Percentiles rank a stretch among this genome's conserved stretches.
These are phyloP conservation scores for Ovis canadensis DNA, from an alignment of 2,113 vertebrate genomes.

Conservation along the genomic window DNA sequence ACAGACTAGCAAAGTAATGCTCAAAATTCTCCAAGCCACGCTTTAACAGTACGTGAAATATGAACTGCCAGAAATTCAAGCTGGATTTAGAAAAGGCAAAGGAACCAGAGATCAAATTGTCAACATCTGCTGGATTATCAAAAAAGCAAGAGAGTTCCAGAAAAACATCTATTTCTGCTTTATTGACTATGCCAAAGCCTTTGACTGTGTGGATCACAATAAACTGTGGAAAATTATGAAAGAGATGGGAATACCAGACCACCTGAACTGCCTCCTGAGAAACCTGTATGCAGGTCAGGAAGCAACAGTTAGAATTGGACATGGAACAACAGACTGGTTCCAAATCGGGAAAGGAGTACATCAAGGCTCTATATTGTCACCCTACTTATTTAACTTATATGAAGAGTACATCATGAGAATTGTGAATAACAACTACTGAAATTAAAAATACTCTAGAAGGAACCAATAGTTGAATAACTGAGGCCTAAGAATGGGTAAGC, in stretches of 20 bases:
- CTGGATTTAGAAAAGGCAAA: no score
- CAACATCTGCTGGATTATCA: fast-evolving
- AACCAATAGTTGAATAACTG: not conserved
- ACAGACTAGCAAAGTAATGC: no score
- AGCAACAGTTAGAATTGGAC: not conserved
- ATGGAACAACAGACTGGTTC: not conserved
- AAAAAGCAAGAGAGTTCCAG: no score
- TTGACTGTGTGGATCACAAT: not conserved
- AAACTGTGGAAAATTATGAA: not conserved
- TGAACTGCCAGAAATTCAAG: no score
- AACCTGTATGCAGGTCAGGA: not conserved
- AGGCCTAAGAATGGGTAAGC: not conserved
- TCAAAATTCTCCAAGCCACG: no score
- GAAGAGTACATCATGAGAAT: not conserved
- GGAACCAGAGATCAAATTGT: no score
- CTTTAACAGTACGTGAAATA: no score
- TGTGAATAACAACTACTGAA: not conserved
- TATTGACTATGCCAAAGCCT: not conserved
- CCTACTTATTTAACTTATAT: not conserved
- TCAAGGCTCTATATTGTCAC: not conserved
- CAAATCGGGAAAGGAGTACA: not conserved
- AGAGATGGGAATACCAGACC: not conserved
- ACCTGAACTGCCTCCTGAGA: not conserved
- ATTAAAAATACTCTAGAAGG: not conserved
- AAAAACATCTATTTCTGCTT: not conserved